A percentile compares a stretch with the other conserved stretches of the same genome.
Evolutionary conservation across 1,140 invertebrate species (phyloP).

Genomic region (Lucilia sericata): DNA sequence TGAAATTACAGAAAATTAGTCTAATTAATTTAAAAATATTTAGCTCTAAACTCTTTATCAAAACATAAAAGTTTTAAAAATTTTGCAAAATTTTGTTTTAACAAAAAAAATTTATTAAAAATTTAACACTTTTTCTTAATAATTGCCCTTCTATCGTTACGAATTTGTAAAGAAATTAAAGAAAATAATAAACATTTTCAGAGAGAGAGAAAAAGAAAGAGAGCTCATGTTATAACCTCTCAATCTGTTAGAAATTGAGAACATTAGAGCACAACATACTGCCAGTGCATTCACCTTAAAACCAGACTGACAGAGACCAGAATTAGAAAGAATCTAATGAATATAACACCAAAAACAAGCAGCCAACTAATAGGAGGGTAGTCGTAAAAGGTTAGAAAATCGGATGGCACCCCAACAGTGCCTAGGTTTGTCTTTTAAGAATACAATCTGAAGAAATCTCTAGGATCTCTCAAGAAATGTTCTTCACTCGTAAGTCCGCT

Average conservation of each 20-base stretch:
- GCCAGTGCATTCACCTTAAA: constrained; percentile 1
- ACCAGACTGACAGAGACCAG: background rate
- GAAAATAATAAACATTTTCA: background rate
- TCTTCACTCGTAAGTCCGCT: too few species aligned
- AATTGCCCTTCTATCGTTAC: background rate
- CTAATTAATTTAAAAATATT: background rate
- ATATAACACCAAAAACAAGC: background rate
- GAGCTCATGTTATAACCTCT: background rate
- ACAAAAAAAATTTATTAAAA: background rate
- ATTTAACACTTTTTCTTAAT: constrained; percentile 15
- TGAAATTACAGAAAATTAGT: background rate
- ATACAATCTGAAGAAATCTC: too few species aligned
- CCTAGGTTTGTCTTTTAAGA: too few species aligned
- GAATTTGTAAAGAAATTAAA: background rate
- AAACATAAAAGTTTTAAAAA: too few species aligned
- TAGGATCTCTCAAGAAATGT: too few species aligned
- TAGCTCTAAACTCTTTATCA: background rate
- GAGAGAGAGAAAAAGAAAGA: background rate
- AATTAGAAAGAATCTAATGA: constrained; percentile 17
- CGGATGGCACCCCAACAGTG: too few species aligned
- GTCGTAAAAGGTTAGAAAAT: background rate
- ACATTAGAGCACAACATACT: background rate
- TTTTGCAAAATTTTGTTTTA: background rate
- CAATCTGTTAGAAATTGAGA: background rate
- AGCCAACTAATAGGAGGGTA: background rate